Conservation (phyloP, 1,140 invertebrate genomes). For the Ips typographus region DNA sequence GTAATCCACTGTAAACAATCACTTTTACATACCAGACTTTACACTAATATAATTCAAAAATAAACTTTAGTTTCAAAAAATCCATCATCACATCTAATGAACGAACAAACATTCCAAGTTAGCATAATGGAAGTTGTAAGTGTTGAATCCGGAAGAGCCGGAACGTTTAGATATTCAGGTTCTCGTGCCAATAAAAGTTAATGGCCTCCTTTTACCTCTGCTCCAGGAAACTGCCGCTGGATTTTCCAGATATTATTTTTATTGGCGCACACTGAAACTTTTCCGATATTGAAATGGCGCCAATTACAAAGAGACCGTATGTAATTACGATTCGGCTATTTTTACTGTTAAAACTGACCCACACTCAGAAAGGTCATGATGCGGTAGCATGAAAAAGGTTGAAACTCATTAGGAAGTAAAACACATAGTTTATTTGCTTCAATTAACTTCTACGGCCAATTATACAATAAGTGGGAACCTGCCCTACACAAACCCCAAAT, state of each 20-base stretch:
- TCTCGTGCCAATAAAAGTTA: constrained; percentile 27
- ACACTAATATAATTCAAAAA: too few species aligned
- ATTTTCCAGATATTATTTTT: constrained; percentile 36
- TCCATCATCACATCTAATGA: background rate
- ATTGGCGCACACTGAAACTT: constrained; percentile 19
- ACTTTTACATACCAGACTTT: too few species aligned
- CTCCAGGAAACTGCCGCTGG: constrained; percentile 23
- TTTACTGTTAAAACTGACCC: too few species aligned
- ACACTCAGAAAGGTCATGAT: too few species aligned
- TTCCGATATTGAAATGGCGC: constrained; percentile 21
- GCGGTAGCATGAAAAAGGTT: too few species aligned
- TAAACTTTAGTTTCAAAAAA: too few species aligned
- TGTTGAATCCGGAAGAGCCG: constrained; percentile 6
- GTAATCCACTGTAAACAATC: too few species aligned
- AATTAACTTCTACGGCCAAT: too few species aligned
- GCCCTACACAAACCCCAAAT: too few species aligned
- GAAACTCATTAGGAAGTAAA: too few species aligned
- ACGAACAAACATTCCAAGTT: constrained; percentile 8
- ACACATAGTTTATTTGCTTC: too few species aligned
- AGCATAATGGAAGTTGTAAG: constrained; percentile 19
- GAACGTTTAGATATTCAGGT: constrained; percentile 29
- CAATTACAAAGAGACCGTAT: constrained; percentile 17
- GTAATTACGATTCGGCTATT: background rate
- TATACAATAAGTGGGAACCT: too few species aligned
- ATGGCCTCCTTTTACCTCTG: constrained; percentile 23